Base-by-base conservation (phyloP, 2,888 invertebrate species). In the Carcina quercana region DNA sequence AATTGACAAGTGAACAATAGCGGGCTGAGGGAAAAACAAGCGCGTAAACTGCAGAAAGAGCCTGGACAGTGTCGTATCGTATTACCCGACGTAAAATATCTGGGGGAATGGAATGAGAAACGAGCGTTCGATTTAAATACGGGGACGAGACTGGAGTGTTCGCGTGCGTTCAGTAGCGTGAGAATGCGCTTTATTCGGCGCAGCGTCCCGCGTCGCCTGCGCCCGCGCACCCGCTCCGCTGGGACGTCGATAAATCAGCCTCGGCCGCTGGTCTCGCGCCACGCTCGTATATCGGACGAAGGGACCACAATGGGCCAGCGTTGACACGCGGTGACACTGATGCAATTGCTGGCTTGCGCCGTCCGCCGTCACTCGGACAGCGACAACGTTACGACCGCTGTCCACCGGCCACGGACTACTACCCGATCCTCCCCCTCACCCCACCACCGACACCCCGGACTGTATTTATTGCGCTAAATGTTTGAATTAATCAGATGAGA, bases 1-100 rank as follows among this genome's bases (percentile, higher is more conserved):
- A 83, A 82, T 82, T 82, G 83, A 83, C 80, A 82, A 80, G 80
- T 83, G 83, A 80, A 83, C 83, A 83, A 83, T 83, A 80, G 82
- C 72, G 62, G 63, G 55, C 53, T 61, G 55, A 62, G 59, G 69
- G 68, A 60, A 74, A 80, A 80, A 76, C 59, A 66, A 74, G 63
- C 53, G 70, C 67, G 71, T 73, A 66, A 75, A 72, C 71, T 59
- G 71, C 71, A 80, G 79, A 82, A 80, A 75, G 76, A 73, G 79
- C 79, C 75, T 33, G 82, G 80, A 80, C 82, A 79, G 82, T 82
- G 78, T 79, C 78, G 82, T 83, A 82, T 83, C 83, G 83, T 80
- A 79, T 83, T 82, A 82, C 83, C 66, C 71, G 76, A 79, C 79
- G 80, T 79, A 75, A 82, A 82, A 80, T 82, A 82, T 82, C 82